These are phyloP conservation scores for Lepeophtheirus salmonis DNA, from an alignment of 1,140 invertebrate species.

Conservation along the genomic window DNA sequence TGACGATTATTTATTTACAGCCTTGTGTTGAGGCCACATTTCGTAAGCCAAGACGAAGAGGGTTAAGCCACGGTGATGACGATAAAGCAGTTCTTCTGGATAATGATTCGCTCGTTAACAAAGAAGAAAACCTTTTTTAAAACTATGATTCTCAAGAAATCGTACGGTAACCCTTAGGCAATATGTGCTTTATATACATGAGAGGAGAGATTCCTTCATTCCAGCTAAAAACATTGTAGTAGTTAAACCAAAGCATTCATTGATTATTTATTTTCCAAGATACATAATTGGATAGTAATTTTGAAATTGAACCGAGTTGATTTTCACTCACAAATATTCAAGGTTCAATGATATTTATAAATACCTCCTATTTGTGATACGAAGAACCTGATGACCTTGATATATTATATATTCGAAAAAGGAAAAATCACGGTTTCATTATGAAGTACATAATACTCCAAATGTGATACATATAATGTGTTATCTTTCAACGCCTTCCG, in stretches of 20 bases:
- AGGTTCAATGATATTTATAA: neutral
- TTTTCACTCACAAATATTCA: too few relatives aligned
- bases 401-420: neutral
- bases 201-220: neutral
- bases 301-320: too few relatives aligned
- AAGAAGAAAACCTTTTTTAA: neutral
- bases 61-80: neutral
- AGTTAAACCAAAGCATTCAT: too few relatives aligned
- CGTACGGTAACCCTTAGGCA: too few relatives aligned
- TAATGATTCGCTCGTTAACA: neutral
- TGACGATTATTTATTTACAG: neutral
- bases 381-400: neutral
- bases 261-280: too few relatives aligned
- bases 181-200: neutral
- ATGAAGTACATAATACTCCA: neutral
- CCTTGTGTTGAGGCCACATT: neutral
- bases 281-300: too few relatives aligned
- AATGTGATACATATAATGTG: neutral
- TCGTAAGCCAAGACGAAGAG: neutral
- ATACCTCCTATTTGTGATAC: neutral
- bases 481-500: too few relatives aligned
- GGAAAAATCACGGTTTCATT: neutral
- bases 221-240: too few relatives aligned
- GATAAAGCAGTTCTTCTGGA: neutral
- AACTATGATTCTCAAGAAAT: too few relatives aligned